A percentile compares a stretch with the other conserved stretches of the same genome.
These are phyloP conservation scores for Cremastinae sp. DNA, from an alignment of 2,888 invertebrate genomes.

Conservation along the genomic window DNA sequence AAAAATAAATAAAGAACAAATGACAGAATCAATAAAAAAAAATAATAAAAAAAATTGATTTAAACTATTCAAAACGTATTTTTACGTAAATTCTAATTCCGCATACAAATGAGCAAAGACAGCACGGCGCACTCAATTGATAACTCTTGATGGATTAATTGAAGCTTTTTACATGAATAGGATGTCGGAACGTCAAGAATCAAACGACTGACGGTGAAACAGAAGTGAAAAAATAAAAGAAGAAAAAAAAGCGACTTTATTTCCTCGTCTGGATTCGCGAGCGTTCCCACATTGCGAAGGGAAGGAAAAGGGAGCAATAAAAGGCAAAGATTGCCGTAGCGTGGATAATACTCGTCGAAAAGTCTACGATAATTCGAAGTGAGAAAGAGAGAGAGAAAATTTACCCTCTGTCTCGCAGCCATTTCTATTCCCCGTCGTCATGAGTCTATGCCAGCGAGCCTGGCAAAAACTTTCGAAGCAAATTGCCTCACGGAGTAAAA, in stretches of 20 bases:
- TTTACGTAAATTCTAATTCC: too few relatives aligned
- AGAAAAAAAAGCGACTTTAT: neutral
- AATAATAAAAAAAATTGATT: too few relatives aligned
- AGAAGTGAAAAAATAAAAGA: conserved; percentile 11
- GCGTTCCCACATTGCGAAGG: conserved; percentile 3
- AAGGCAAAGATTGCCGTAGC: conserved; percentile 27
- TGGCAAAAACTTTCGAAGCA: conserved; percentile 17
- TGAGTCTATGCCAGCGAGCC: neutral
- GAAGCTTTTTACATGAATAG: conserved; percentile 4
- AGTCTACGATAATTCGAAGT: conserved; percentile 30
- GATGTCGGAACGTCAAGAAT: neutral
- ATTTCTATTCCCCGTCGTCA: conserved; percentile 36
- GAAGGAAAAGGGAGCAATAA: neutral
- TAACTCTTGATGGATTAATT: conserved; percentile 7
- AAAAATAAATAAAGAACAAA: too few relatives aligned
- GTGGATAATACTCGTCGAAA: conserved; percentile 31
- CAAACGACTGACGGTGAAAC: neutral
- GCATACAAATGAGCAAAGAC: too few relatives aligned
- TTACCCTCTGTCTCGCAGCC: conserved; percentile 12
- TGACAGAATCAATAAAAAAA: too few relatives aligned
- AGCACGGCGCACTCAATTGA: too few relatives aligned
- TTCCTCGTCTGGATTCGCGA: conserved; percentile 6
- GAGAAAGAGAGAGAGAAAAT: too few relatives aligned
- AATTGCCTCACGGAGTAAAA: conserved; percentile 24
- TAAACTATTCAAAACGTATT: too few relatives aligned